Percentiles rank a stretch among this genome's conserved stretches.
Conservation (phyloP, 2,888 invertebrate genomes). For the Diadegma fenestrale region DNA sequence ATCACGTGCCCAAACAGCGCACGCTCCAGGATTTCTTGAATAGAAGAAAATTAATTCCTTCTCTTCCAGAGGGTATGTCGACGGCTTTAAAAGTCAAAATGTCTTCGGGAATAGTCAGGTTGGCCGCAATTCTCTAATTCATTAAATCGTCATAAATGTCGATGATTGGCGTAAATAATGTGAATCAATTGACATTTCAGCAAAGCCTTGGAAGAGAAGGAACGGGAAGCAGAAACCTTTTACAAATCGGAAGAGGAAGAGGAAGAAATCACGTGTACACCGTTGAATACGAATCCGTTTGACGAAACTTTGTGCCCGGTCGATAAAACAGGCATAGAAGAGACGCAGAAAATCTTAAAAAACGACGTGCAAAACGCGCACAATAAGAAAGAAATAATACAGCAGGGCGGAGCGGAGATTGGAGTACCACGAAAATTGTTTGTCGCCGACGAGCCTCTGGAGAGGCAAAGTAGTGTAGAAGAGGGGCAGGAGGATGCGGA, state of each 20-base stretch:
- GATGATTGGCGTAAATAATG: not conserved
- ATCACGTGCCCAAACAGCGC: constrained; percentile 93
- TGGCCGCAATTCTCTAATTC: too few species aligned
- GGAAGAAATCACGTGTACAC: not conserved
- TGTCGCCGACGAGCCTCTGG: constrained; percentile 72
- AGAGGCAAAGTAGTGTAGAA: not conserved
- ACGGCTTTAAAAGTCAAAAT: constrained; percentile 87
- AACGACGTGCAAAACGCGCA: constrained; percentile 68
- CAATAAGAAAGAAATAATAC: constrained; percentile 70
- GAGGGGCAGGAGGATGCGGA: not conserved
- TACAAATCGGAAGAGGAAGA: constrained; percentile 88
- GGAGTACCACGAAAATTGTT: constrained; percentile 71
- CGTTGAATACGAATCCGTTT: constrained; percentile 3
- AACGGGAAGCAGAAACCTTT: constrained; percentile 90
- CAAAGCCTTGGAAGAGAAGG: constrained; percentile 89
- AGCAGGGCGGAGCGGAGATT: constrained; percentile 69
- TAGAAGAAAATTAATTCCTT: constrained; percentile 82
- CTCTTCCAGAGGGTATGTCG: constrained; percentile 81
- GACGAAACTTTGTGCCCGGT: constrained; percentile 1
- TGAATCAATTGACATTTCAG: constrained; percentile 83
- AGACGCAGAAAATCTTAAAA: constrained; percentile 64
- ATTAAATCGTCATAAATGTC: too few species aligned
- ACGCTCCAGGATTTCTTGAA: constrained; percentile 92
- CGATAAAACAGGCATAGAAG: constrained; percentile 52
- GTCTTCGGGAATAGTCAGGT: constrained; percentile 86